A percentile compares a stretch with the other conserved stretches of the same genome.
Conservation (phyloP, 2,797 vertebrate species). For the Tarsius wallacei region DNA sequence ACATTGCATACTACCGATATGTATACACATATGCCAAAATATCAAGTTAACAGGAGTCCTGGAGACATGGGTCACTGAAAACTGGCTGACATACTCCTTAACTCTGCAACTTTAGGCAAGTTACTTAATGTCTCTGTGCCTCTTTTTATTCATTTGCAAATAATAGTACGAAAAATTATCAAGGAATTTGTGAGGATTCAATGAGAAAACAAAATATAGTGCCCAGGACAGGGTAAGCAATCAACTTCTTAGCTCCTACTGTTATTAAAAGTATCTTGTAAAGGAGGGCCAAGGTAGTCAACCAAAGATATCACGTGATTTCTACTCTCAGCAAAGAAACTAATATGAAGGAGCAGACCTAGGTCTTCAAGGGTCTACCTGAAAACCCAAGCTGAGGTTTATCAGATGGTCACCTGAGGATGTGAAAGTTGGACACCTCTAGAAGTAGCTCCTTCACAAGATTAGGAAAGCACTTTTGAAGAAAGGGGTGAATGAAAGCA, state of each 20-base stretch:
- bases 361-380: too few species aligned
- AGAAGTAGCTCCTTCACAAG: too few species aligned
- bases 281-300: too few species aligned
- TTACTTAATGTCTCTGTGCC: background rate
- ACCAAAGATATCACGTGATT: too few species aligned
- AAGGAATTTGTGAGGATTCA: background rate
- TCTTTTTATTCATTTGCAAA: conserved; percentile 9
- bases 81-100: background rate
- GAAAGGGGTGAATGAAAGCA: too few species aligned
- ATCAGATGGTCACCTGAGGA: too few species aligned
- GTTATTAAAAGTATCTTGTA: background rate
- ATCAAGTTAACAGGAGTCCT: background rate
- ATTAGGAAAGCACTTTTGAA: too few species aligned
- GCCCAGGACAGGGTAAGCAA: background rate
- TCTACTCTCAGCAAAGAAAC: too few species aligned
- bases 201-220: conserved; percentile 4
- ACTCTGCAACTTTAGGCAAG: background rate
- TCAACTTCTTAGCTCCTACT: background rate
- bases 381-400: too few species aligned
- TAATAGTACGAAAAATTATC: background rate
- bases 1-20: background rate
- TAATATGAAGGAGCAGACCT: too few species aligned
- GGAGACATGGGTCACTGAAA: background rate
- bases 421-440: too few species aligned
- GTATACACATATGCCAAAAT: background rate